phyloP scores from a whole-genome alignment of 2,113 vertebrate genomes.

The Elephas maximus region DNA sequence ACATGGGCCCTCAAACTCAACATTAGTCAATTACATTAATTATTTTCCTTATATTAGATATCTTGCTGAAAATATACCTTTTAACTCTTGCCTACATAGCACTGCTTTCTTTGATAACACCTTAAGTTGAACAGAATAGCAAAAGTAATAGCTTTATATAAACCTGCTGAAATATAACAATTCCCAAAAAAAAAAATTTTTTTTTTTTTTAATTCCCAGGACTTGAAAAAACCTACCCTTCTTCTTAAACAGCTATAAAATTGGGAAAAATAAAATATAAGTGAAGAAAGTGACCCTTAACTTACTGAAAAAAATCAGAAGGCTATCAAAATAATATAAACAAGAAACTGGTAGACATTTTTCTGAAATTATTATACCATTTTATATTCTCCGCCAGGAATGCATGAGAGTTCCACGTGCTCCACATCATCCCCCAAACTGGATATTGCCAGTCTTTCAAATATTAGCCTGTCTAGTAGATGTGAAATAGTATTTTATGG shows the following conservation, averaged over 20 bases:
- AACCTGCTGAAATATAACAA: slow-evolving; percentile 1
- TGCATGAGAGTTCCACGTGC: neutral
- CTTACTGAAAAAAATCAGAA: neutral
- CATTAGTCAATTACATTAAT: neutral
- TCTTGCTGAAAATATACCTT: slow-evolving; percentile 11
- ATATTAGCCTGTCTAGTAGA: neutral
- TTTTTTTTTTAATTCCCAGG: neutral
- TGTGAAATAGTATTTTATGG: neutral
- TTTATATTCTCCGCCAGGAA: neutral
- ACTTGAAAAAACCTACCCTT: neutral
- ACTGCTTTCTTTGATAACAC: neutral
- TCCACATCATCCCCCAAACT: neutral
- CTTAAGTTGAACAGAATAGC: slow-evolving; percentile 29
- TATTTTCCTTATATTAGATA: neutral
- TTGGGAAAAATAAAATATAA: neutral
- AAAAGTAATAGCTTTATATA: neutral
- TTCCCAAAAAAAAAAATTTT: neutral
- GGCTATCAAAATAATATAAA: neutral
- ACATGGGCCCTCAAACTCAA: neutral
- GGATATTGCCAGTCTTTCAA: neutral
- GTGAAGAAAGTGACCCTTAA: neutral
- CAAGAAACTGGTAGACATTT: slow-evolving; percentile 2
- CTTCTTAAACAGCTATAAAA: neutral
- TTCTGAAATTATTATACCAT: neutral
- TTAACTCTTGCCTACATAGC: neutral